These are phyloP conservation scores for Heliothis subflexa DNA, from an alignment of 1,140 invertebrate genomes.

Conservation along the genomic window DNA sequence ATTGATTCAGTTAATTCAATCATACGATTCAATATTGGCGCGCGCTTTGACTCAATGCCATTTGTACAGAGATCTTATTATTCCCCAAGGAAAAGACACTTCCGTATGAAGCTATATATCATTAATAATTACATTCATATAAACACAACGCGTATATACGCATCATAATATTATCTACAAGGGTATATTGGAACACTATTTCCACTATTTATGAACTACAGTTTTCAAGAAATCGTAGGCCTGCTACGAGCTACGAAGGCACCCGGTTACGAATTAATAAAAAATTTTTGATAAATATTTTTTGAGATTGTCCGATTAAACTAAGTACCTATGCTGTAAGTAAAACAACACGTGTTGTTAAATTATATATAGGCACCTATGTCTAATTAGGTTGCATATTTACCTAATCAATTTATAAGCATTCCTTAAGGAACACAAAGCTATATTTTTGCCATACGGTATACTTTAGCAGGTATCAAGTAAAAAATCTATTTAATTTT, in stretches of 20 bases:
- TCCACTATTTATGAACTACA: not conserved
- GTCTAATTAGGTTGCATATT: too few relatives aligned
- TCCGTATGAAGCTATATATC: slow-evolving; percentile 14
- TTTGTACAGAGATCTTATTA: slow-evolving; percentile 5
- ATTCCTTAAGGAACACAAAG: too few relatives aligned
- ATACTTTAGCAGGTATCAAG: too few relatives aligned
- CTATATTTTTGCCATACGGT: too few relatives aligned
- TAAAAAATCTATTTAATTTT: too few relatives aligned
- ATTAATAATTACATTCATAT: slow-evolving; percentile 27
- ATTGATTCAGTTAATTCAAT: too few relatives aligned
- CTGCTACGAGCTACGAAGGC: not conserved
- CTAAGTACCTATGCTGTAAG: too few relatives aligned
- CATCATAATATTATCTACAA: not conserved
- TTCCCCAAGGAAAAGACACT: slow-evolving; percentile 23
- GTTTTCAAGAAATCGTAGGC: not conserved
- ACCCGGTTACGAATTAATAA: not conserved
- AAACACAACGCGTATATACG: slow-evolving; percentile 16
- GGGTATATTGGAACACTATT: slow-evolving; percentile 2
- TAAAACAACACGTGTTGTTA: not conserved
- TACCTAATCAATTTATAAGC: too few relatives aligned
- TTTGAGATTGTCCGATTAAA: too few relatives aligned
- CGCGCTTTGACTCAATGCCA: slow-evolving; percentile 4
- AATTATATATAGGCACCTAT: too few relatives aligned
- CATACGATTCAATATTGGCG: not conserved
- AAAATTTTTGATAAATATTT: too few relatives aligned